A percentile compares a stretch with the other conserved stretches of the same genome.
These are phyloP conservation scores for Polymixis lichenea DNA, from an alignment of 2,888 invertebrate genomes.

Conservation along the genomic window DNA sequence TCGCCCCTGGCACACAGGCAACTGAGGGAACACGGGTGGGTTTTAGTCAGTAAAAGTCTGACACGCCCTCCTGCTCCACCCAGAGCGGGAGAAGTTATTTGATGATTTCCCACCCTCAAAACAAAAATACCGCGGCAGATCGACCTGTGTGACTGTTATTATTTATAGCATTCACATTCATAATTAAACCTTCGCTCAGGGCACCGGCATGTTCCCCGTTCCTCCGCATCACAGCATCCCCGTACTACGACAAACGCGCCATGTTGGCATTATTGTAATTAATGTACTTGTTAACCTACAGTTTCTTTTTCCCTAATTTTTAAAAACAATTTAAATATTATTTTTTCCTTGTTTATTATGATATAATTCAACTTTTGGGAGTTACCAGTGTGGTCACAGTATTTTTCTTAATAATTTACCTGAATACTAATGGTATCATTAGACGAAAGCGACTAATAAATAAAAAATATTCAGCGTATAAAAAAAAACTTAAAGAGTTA, in stretches of 20 bases:
- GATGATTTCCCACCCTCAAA: no score
- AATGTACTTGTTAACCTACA: neutral
- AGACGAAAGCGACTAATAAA: neutral
- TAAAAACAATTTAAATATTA: slow-evolving; percentile 7
- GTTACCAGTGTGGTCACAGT: slow-evolving; percentile 15
- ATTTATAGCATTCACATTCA: neutral
- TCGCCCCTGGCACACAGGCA: no score
- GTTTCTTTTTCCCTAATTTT: slow-evolving; percentile 14
- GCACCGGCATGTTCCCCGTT: neutral
- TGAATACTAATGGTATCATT: slow-evolving; percentile 4
- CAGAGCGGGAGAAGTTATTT: no score
- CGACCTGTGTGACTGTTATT: no score
- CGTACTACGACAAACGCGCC: neutral
- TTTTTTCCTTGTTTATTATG: slow-evolving; percentile 39
- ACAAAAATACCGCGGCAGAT: neutral
- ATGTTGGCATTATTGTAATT: neutral
- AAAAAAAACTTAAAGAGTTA: neutral
- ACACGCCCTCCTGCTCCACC: no score
- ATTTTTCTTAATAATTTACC: slow-evolving; percentile 41
- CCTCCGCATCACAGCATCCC: neutral
- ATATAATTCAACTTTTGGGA: slow-evolving; percentile 10
- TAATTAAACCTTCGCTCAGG: neutral
- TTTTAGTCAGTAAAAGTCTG: no score
- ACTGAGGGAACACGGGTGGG: no score
- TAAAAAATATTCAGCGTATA: no score